phyloP scores from a whole-genome alignment of 2,113 vertebrate genomes.

The Tautogolabrus adspersus region DNA sequence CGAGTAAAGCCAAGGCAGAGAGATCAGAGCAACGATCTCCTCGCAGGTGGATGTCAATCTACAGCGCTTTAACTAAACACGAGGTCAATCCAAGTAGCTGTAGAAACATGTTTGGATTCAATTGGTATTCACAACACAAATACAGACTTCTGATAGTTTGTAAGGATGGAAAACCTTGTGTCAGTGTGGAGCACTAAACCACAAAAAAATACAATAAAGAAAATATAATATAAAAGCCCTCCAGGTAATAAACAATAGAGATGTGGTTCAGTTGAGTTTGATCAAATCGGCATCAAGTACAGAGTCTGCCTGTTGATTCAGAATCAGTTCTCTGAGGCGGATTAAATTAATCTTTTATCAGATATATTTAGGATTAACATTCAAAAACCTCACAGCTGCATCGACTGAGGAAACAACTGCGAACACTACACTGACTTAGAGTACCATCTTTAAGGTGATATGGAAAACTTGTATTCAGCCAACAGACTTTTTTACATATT shows the following conservation, averaged over 20 bases:
- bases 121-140: not conserved
- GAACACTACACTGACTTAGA: not conserved
- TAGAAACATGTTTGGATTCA: not conserved
- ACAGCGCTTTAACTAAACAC: not conserved
- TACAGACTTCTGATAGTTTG: not conserved
- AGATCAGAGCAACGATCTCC: constrained; percentile 22
- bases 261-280: constrained; percentile 14
- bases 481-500: not conserved
- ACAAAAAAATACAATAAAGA: not conserved
- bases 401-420: not conserved
- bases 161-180: not conserved
- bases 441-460: not conserved
- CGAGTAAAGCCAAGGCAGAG: constrained; percentile 25
- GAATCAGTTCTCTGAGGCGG: not conserved
- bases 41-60: constrained; percentile 7
- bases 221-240: not conserved
- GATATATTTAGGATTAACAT: constrained; percentile 19
- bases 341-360: not conserved
- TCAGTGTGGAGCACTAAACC: not conserved
- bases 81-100: not conserved
- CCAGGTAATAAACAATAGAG: not conserved
- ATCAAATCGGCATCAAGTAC: constrained; percentile 12
- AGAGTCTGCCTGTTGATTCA: not conserved
- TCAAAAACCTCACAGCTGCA: constrained; percentile 11
- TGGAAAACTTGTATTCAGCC: not conserved